Evolutionary conservation across 2,113 vertebrate species (phyloP).

Genomic region (Crypturellus undulatus): DNA sequence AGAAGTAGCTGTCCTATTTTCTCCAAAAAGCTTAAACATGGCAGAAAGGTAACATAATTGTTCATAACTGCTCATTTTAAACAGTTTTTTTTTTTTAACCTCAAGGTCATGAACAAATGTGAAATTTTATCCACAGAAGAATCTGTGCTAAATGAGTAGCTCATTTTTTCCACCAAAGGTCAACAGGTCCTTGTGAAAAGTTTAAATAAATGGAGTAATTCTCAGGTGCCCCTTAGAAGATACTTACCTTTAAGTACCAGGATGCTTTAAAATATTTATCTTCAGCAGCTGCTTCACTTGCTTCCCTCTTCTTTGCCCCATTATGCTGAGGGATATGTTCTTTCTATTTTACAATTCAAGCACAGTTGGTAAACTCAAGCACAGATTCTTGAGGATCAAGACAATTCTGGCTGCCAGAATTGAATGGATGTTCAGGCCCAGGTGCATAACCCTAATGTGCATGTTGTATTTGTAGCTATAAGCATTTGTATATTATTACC

Average conservation of each 20-base stretch:
- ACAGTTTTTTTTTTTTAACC: not conserved
- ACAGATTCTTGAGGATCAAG: not conserved
- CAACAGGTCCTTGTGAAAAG: not conserved
- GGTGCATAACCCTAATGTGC: not conserved
- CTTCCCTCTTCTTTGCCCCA: not conserved
- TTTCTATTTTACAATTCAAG: not conserved
- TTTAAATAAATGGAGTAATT: not conserved
- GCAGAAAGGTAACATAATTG: conserved; percentile 82
- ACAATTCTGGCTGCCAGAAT: not conserved
- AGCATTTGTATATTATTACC: not conserved
- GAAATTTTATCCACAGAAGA: not conserved
- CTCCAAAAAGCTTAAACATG: conserved; percentile 67
- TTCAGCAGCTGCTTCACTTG: not conserved
- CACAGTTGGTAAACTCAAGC: not conserved
- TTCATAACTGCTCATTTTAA: not conserved
- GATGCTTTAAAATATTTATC: not conserved
- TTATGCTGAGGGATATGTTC: not conserved
- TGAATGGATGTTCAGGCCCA: not conserved
- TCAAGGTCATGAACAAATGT: not conserved
- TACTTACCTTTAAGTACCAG: not conserved
- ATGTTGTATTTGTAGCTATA: not conserved
- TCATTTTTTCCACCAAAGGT: not conserved
- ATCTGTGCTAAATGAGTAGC: not conserved
- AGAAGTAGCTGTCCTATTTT: conserved; percentile 83
- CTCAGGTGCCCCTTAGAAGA: not conserved